These are phyloP conservation scores for Podarcis siculus DNA, from an alignment of 2,797 vertebrate species.

Conservation along the genomic window DNA sequence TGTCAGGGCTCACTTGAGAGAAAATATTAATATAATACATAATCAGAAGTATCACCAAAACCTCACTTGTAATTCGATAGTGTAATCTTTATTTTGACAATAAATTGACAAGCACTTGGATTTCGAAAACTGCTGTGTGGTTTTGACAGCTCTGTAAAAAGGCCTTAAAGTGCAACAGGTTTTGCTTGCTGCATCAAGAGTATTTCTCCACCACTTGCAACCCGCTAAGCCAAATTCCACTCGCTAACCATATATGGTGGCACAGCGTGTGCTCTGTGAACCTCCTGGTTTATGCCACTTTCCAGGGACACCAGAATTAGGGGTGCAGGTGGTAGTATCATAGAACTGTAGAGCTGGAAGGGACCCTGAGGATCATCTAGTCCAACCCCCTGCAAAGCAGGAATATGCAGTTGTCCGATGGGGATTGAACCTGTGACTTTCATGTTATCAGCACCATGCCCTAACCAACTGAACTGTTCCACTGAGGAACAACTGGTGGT, in stretches of 20 bases:
- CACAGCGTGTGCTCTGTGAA: background rate
- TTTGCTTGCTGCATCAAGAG: background rate
- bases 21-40: constrained; percentile 19
- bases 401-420: no score
- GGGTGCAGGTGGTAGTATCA: no score
- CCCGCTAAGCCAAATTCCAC: background rate
- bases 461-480: no score
- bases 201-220: background rate
- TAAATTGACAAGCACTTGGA: background rate
- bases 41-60: background rate
- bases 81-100: constrained; percentile 25
- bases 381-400: no score
- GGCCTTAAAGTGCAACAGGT: background rate
- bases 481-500: no score
- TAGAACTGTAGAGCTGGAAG: no score
- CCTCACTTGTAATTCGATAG: background rate
- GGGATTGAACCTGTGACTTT: no score
- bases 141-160: constrained; percentile 5
- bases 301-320: background rate
- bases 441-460: no score
- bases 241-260: background rate
- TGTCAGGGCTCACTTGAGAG: background rate
- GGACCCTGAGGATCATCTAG: no score
- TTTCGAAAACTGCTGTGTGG: background rate
- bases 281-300: background rate